These are phyloP conservation scores for Hyles lineata DNA, from an alignment of 2,888 invertebrate genomes.

Conservation along the genomic window DNA sequence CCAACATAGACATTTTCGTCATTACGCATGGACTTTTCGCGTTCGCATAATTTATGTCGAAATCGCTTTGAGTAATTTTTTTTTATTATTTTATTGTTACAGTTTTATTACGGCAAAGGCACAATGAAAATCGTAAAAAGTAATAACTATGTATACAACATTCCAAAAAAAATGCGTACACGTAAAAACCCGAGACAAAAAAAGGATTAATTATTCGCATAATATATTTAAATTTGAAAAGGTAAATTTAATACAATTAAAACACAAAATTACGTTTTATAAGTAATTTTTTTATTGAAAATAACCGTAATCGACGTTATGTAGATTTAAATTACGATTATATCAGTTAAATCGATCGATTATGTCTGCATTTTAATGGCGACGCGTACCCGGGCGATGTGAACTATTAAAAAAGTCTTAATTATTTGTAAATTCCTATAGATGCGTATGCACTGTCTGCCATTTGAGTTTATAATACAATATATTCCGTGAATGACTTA, in stretches of 20 bases:
- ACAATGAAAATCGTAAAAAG: no score
- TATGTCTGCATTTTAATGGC: conserved; percentile 6
- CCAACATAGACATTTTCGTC: not conserved
- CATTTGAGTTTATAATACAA: not conserved
- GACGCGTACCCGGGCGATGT: not conserved
- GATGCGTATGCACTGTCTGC: no score
- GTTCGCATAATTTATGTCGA: not conserved
- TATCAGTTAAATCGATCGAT: conserved; percentile 1
- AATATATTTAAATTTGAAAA: no score
- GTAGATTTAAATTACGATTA: conserved; percentile 13
- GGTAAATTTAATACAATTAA: not conserved
- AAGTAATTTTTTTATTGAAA: not conserved
- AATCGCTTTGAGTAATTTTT: not conserved
- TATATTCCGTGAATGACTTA: not conserved
- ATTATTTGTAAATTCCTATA: no score
- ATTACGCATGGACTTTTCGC: not conserved
- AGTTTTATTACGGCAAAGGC: no score
- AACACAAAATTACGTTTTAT: not conserved
- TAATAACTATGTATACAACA: no score
- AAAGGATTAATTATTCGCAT: no score
- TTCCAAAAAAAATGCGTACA: no score
- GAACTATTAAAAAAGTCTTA: not conserved
- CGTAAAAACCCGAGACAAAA: no score
- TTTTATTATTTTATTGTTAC: not conserved
- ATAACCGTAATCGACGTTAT: conserved; percentile 6